phyloP scores from a whole-genome alignment of 2,888 invertebrate genomes.

The Apantesis nais region DNA sequence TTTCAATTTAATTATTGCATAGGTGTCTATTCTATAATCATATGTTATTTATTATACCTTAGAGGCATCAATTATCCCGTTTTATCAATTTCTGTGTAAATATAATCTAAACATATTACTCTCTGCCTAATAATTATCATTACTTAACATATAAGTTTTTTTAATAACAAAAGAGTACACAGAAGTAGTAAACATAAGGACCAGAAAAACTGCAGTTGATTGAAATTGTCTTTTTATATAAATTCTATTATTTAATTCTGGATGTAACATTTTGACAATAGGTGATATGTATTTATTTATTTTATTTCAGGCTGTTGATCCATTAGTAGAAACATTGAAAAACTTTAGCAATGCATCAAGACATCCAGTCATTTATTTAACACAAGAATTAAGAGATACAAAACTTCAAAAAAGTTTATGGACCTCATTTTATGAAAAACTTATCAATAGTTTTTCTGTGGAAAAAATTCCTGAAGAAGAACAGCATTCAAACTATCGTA shows the following conservation, averaged over 20 bases:
- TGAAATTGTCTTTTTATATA: not conserved
- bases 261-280: not conserved
- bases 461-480: conserved; percentile 83
- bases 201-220: not conserved
- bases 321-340: conserved; percentile 86
- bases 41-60: not conserved
- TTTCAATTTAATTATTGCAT: not conserved
- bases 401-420: conserved; percentile 79
- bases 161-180: not conserved
- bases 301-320: conserved; percentile 82
- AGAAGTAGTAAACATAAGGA: not conserved
- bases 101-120: not conserved
- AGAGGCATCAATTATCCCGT: not conserved
- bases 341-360: conserved; percentile 69
- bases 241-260: not conserved
- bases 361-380: conserved; percentile 86
- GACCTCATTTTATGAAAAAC: conserved; percentile 71
- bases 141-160: not conserved
- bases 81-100: not conserved
- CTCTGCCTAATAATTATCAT: not conserved
- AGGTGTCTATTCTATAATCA: no score
- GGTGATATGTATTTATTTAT: not conserved
- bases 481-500: conserved; percentile 87
- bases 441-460: conserved; percentile 64
- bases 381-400: conserved; percentile 89